These are phyloP conservation scores for Hippoglossus hippoglossus DNA, from an alignment of 2,797 vertebrate species.

Conservation along the genomic window DNA sequence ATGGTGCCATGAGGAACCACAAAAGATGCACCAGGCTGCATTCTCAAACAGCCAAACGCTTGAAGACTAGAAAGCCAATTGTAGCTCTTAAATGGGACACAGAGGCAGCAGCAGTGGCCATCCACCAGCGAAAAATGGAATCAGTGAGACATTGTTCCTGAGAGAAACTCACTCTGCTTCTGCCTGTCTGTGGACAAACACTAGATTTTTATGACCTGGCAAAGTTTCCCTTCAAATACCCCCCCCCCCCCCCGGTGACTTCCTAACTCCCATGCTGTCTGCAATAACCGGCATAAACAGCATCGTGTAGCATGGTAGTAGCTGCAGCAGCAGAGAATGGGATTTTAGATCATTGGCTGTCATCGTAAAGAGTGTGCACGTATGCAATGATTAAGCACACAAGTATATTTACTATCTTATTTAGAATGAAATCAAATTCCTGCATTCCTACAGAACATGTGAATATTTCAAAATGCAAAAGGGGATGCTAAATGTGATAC, in stretches of 20 bases:
- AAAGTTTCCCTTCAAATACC: constrained; percentile 59
- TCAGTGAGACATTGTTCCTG: constrained; percentile 59
- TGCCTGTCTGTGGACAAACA: constrained; percentile 64
- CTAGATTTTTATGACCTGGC: constrained; percentile 66
- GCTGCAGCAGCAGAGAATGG: constrained; percentile 20
- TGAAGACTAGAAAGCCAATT: constrained; percentile 44
- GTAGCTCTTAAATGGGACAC: constrained; percentile 53
- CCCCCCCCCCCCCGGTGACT: constrained; percentile 67
- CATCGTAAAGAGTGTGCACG: constrained; percentile 29
- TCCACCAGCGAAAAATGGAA: constrained; percentile 52
- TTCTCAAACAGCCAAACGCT: constrained; percentile 32
- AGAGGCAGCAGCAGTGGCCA: constrained; percentile 44
- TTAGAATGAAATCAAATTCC: background rate
- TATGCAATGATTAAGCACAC: background rate
- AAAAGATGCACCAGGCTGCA: constrained; percentile 25
- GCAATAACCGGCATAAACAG: constrained; percentile 63
- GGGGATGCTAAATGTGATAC: background rate
- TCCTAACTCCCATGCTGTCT: constrained; percentile 57
- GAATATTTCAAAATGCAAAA: too few species aligned
- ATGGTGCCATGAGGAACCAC: constrained; percentile 31
- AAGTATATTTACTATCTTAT: background rate
- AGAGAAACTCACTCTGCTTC: constrained; percentile 53
- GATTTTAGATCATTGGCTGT: constrained; percentile 26
- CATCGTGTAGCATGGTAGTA: constrained; percentile 41
- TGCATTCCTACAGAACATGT: background rate